Conservation (phyloP, 2,113 vertebrate genomes). For the Nyctereutes procyonoides region DNA sequence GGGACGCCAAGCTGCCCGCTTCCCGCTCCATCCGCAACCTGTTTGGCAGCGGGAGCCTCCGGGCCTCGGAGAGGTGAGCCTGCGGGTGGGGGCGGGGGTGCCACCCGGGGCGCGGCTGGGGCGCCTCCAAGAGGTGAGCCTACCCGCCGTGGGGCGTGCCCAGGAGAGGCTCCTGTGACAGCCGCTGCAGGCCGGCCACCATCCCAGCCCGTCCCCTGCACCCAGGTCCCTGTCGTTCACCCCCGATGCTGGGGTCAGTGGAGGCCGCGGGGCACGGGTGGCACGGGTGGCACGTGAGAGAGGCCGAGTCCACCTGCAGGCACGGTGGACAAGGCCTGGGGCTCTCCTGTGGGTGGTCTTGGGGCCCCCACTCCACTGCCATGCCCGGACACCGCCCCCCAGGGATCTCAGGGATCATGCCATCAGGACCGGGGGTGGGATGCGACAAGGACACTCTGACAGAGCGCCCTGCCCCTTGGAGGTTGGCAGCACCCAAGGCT, state of each 20-base stretch:
- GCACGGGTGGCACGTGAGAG: too few species aligned
- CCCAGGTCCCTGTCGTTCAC: too few species aligned
- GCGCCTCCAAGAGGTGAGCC: not conserved
- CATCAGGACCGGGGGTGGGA: rapidly evolving
- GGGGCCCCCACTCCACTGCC: not conserved
- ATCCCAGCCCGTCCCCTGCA: too few species aligned
- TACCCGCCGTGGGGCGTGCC: rapidly evolving
- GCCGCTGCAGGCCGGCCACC: too few species aligned
- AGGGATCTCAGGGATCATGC: rapidly evolving
- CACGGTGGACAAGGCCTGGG: too few species aligned
- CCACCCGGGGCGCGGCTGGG: rapidly evolving
- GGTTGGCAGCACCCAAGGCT: rapidly evolving
- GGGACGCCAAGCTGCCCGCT: conserved; percentile 96
- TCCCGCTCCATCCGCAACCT: conserved; percentile 97
- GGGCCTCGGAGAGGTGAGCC: conserved; percentile 93
- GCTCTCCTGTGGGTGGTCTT: not conserved
- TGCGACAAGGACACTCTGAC: not conserved
- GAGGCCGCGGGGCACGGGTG: too few species aligned
- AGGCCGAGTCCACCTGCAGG: too few species aligned
- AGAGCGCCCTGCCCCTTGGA: not conserved
- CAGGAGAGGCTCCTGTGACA: too few species aligned
- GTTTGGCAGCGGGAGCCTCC: conserved; percentile 94
- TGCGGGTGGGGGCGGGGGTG: rapidly evolving
- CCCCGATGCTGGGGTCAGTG: too few species aligned
- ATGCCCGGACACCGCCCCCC: not conserved